A percentile compares a stretch with the other conserved stretches of the same genome.
Evolutionary conservation across 2,888 invertebrate species (phyloP).

Genomic region (Yponomeuta plumbellus): DNA sequence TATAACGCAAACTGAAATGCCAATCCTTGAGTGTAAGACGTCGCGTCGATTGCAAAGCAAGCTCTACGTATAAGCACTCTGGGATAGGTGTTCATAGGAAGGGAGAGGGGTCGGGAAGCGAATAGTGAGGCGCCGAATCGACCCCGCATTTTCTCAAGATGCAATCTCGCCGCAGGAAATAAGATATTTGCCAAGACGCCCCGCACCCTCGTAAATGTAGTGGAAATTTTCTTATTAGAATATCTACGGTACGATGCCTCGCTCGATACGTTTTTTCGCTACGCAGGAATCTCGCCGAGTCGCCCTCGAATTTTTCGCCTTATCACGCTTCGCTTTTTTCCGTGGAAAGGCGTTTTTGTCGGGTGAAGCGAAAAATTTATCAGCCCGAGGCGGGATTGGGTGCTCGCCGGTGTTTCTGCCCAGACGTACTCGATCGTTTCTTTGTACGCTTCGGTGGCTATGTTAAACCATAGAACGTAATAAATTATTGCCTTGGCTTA

Average conservation of each 20-base stretch:
- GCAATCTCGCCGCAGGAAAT: conserved; percentile 77
- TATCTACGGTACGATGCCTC: conserved; percentile 75
- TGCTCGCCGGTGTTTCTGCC: neutral
- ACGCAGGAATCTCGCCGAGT: conserved; percentile 14
- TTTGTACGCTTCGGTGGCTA: neutral
- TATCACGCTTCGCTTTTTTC: conserved; percentile 17
- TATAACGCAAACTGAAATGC: neutral
- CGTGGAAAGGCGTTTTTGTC: conserved; percentile 3
- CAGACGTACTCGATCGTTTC: neutral
- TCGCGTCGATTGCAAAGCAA: neutral
- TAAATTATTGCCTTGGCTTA: too few species aligned
- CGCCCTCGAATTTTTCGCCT: conserved; percentile 14
- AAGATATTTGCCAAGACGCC: conserved; percentile 77
- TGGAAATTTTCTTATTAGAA: conserved; percentile 78
- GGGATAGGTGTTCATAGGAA: conserved; percentile 3
- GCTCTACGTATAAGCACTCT: neutral
- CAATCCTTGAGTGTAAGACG: neutral
- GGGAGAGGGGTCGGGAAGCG: conserved; percentile 52
- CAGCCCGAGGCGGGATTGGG: conserved; percentile 1
- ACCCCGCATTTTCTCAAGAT: conserved; percentile 77
- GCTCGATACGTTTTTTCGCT: conserved; percentile 42
- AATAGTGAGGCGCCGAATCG: conserved; percentile 65
- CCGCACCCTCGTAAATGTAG: conserved; percentile 76
- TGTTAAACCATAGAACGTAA: too few species aligned
- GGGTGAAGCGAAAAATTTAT: conserved; percentile 11